Percentiles rank a stretch among this genome's conserved stretches.
These are phyloP conservation scores for Canis aureus DNA, from an alignment of 2,113 vertebrate genomes.

Conservation along the genomic window DNA sequence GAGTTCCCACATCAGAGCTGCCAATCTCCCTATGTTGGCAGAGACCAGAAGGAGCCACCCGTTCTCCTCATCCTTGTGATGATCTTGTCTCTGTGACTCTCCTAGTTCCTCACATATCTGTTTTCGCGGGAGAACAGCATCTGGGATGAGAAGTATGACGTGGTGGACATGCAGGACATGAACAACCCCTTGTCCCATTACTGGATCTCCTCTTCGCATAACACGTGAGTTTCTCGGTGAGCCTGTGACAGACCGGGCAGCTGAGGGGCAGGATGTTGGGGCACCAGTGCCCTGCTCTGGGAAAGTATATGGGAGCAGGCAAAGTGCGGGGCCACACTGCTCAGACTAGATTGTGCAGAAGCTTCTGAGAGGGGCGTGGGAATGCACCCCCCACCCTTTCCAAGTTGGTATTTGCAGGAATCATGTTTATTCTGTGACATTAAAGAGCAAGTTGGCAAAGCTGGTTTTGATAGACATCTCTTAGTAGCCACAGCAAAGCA, in stretches of 20 bases:
- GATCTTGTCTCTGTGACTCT: not conserved
- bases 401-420: not conserved
- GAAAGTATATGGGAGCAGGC: fast-evolving
- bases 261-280: fast-evolving
- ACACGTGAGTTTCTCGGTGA: constrained; percentile 92
- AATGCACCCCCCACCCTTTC: not conserved
- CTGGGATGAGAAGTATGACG: constrained; percentile 95
- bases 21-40: fast-evolving
- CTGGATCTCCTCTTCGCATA: constrained; percentile 99
- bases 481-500: not conserved
- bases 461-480: not conserved
- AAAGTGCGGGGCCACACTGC: not conserved
- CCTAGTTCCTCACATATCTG: constrained; percentile 95
- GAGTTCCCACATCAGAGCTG: fast-evolving
- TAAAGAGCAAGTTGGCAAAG: not conserved
- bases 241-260: fast-evolving
- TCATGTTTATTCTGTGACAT: not conserved
- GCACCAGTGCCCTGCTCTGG: fast-evolving
- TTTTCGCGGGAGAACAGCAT: constrained; percentile 98
- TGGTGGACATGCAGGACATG: constrained; percentile 93
- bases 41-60: fast-evolving
- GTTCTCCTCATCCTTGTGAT: fast-evolving
- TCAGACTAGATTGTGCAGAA: not conserved
- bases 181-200: constrained; percentile 99
- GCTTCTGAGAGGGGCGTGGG: not conserved